Evolutionary conservation across 92 coral and sea anemone species (phyloP).

Genomic region (Ricordea florida): DNA sequence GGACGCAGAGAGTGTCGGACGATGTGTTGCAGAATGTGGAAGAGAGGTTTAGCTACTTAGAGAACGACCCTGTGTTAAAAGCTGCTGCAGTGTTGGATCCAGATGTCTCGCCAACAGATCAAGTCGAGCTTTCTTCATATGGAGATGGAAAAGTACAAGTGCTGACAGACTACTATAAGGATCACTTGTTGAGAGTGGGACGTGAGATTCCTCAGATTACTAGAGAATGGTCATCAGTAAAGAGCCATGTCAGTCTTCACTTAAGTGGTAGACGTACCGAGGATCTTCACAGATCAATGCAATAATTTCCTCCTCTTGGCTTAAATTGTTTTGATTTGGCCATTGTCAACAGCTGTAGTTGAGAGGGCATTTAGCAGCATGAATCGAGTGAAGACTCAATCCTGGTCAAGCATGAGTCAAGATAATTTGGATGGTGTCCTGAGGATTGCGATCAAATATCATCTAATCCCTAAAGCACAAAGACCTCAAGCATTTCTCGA

Average conservation of each 20-base stretch:
- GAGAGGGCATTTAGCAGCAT: slow-evolving; percentile 11
- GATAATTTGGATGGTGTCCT: not conserved
- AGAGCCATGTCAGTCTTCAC: slow-evolving; percentile 13
- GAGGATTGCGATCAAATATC: no score
- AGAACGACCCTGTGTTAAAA: not conserved
- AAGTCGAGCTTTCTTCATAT: not conserved
- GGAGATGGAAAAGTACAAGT: not conserved
- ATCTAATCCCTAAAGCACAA: no score
- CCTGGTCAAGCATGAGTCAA: not conserved
- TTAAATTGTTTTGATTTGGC: slow-evolving; percentile 18
- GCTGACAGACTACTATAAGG: not conserved
- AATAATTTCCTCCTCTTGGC: not conserved
- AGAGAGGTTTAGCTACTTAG: not conserved
- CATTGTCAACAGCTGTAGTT: slow-evolving; percentile 5
- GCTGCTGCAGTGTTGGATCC: slow-evolving; percentile 15
- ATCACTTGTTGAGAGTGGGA: not conserved
- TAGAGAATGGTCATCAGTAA: not conserved
- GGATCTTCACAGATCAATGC: not conserved
- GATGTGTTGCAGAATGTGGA: not conserved
- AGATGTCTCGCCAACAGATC: slow-evolving; percentile 2
- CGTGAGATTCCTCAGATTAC: not conserved
- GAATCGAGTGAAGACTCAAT: not conserved
- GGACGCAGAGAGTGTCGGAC: no score
- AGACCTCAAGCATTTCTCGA: no score
- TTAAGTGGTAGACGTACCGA: not conserved